Conservation (phyloP, 2,113 vertebrate species). For the Spizaetus ornatus region DNA sequence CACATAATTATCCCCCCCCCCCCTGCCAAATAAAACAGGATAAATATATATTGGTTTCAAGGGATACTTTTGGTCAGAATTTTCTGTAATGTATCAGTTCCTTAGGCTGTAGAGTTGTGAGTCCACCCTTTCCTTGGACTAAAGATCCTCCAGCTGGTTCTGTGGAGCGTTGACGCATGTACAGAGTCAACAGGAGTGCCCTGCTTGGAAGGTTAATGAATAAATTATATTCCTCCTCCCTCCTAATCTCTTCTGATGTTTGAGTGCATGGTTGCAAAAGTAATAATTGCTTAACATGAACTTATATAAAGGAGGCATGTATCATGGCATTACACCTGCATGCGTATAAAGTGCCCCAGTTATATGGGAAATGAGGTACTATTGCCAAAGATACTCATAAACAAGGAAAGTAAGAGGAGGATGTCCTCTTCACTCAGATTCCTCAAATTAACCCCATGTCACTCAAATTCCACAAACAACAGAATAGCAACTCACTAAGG, state of each 20-base stretch:
- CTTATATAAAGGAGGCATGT: not conserved
- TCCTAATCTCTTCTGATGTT: constrained; percentile 7
- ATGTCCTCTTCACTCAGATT: not conserved
- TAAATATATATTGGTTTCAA: not conserved
- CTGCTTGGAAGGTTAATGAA: constrained; percentile 27
- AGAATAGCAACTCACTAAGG: not conserved
- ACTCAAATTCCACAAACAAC: not conserved
- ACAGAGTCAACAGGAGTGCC: not conserved
- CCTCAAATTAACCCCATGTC: not conserved
- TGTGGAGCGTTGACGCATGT: not conserved
- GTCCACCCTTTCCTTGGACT: not conserved
- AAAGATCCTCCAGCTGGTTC: not conserved
- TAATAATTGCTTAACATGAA: not conserved
- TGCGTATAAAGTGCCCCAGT: not conserved
- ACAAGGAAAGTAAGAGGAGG: not conserved
- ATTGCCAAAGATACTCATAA: not conserved
- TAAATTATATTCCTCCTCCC: not conserved
- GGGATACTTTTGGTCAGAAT: not conserved
- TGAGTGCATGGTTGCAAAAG: constrained; percentile 17
- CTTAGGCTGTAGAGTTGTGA: not conserved
- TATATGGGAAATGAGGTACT: not conserved
- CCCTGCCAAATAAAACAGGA: not conserved
- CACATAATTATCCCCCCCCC: not conserved
- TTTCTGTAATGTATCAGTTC: not conserved
- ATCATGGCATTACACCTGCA: not conserved